Base-by-base conservation (phyloP, 2,888 invertebrate species). In the Leptura quadrifasciata region DNA sequence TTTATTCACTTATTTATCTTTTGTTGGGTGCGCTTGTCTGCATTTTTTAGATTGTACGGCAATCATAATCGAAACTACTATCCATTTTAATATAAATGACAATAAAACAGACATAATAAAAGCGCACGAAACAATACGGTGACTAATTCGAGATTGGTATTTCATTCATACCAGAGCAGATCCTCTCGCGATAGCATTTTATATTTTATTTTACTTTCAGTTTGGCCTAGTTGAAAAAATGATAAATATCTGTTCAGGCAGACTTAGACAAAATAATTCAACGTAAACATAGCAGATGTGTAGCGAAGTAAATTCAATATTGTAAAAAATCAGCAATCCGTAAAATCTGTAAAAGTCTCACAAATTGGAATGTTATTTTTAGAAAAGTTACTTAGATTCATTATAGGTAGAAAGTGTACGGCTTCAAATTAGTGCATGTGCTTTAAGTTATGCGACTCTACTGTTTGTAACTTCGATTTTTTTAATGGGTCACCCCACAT, bases 71-170 rank as follows among this genome's bases (percentile, higher is more conserved):
- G n/a, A 47, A n/a, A 47, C 47, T 47, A 47, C 15, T 47, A 47
- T 47, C 15, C 15, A n/a, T 47, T 47, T 47, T 47, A 39, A 39
- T 47, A 47, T 2, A n/a, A n/a, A n/a, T 47, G 17, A 47, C 47
- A 12, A n/a, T 47, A 47, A 47, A 47, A 47, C 3, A 47, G 12
- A n/a, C n/a, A 47, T n/a, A 47, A 47, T 47, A 47, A 12, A 47
- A 47, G 1, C n/a, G n/a, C 47, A 47, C 9, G 21, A 57, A 57
- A 18, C 17, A 35, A 20, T 64, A 20, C 15, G 12, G 63, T 64
- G 63, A 64, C 63, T 64, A 64, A 64, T 35, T 64, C 10, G 31
- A 47, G 57, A 64, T 21, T 63, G 27, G 39, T 47, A 64, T 64
- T 57, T 20, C 63, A 64, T 64, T 64, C 20, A 47, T 18, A 39